A percentile compares a stretch with the other conserved stretches of the same genome.
phyloP scores from a whole-genome alignment of 2,888 invertebrate species.

The Willowsia nigromaculata region DNA sequence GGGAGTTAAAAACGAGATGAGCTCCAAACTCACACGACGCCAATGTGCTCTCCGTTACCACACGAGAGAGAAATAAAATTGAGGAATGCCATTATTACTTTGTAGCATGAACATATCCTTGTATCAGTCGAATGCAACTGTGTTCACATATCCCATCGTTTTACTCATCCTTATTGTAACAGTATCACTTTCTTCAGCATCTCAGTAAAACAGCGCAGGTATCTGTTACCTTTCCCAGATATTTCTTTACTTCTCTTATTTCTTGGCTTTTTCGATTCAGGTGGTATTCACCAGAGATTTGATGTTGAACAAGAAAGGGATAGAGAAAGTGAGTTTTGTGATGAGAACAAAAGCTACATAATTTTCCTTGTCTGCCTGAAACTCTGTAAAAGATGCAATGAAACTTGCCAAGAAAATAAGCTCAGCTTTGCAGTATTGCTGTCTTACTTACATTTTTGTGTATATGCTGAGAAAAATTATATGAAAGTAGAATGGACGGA shows the following conservation, averaged over 20 bases:
- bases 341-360: neutral
- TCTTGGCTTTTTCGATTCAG: neutral
- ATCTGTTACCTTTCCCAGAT: neutral
- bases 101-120: neutral
- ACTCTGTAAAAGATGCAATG: neutral
- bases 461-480: neutral
- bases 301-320: neutral
- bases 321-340: neutral
- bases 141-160: neutral
- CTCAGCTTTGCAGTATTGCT: neutral
- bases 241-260: neutral
- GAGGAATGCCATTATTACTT: slow-evolving; percentile 3
- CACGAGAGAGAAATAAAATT: neutral
- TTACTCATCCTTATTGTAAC: neutral
- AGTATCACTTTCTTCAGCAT: neutral
- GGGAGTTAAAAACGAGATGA: neutral
- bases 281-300: neutral
- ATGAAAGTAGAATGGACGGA: neutral
- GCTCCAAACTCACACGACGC: neutral
- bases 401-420: slow-evolving; percentile 1
- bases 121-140: neutral
- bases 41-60: neutral
- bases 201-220: neutral
- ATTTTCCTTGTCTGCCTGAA: neutral
- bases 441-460: neutral